Base-by-base conservation (phyloP, 2,888 invertebrate genomes). In the Dryobota labecula region DNA sequence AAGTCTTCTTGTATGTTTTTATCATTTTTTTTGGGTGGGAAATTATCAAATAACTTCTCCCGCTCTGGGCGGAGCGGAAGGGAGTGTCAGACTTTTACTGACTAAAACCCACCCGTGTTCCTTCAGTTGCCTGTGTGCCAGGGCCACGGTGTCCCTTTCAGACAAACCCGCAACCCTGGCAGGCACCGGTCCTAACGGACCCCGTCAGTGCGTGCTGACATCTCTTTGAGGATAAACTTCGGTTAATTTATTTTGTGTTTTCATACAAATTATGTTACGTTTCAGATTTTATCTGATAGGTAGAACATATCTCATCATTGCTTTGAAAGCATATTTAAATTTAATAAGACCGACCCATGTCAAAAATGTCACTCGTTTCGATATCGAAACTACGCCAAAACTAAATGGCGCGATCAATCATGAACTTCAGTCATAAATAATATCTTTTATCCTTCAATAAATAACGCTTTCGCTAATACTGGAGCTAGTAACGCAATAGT, bases 321-420 rank as follows among this genome's bases (percentile, higher is more conserved):
- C 24, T 57, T 38, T 57, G 36, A 33, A 45, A 61, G 61, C 70
- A 57, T 76, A 62, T 73, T 65, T 43, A 66, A 63, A 20, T 76
- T 74, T 74, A 62, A 76, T 76, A 62, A 74, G 18, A 70, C n/a
- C 61, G 49, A 74, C 70, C 74, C 74, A 45, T 15, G 24, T 75
- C 74, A 75, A 62, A 58, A 57, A 45, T 70, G 62, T 62, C 76
- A 75, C 56, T 57, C 54, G 51, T 33, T 61, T 57, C 57, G 33
- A 20, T 43, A 65, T 56, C 33, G 27, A 70, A 76, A 62, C 74
- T 74, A 70, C 49, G 61, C 30, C 45, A 3, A 76, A 76, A 76
- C 77, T 76, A 75, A 74, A 75, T 57, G 49, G 51, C 13, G 51
- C 70, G 77, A 75, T 75, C 74, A 70, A 75, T 75, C 74, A 75